Base-by-base conservation (phyloP, 2,113 vertebrate genomes). In the Lucifuga dentata region DNA sequence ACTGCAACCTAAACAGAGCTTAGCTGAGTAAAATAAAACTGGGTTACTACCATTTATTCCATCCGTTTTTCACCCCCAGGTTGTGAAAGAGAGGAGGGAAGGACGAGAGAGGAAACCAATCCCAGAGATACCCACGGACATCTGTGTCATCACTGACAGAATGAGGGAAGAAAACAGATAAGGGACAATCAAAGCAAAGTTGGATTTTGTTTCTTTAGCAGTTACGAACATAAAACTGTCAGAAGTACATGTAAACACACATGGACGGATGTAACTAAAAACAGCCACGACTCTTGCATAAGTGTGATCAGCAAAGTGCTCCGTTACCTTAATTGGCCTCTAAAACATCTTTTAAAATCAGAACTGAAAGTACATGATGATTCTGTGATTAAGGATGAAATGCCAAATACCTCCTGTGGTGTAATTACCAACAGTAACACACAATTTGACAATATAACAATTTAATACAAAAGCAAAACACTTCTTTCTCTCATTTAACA, bases 381-480 rank as follows among this genome's bases (percentile, higher is more conserved):
- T 24, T 53, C 33, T 38, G 26, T 60, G 11, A 52, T 68, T 57
- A 69, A 73, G 53, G 59, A 70, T 48, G 19, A 38, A 61, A 57
- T 56, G 5, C 7, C 26, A 38, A 61, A 57, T 56, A 3, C 7
- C 26, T 29, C 26, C 26, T 29, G 26, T 29, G 26, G 7, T 29
- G 26, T 29, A 3, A 29, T 7, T 3, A 29, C 26, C 3, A 29
- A 29, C 26, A 29, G n/a, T n/a, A n/a, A n/a, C n/a, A 29, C 26
- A 29, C 26, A 29, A 29, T 78, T 76, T 63, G 50, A 87, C 86
- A 89, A 89, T 87, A 87, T 87, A 92, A 86, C 83, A 91, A 91
- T 94, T 94, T 93, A 93, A 88, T 92, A 92, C 60, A 93, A 94
- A 93, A 92, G 85, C 11, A 65, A 88, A 86, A 87, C 84, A 85